phyloP scores from a whole-genome alignment of 2,888 invertebrate species.

The Megamerina dolium region DNA sequence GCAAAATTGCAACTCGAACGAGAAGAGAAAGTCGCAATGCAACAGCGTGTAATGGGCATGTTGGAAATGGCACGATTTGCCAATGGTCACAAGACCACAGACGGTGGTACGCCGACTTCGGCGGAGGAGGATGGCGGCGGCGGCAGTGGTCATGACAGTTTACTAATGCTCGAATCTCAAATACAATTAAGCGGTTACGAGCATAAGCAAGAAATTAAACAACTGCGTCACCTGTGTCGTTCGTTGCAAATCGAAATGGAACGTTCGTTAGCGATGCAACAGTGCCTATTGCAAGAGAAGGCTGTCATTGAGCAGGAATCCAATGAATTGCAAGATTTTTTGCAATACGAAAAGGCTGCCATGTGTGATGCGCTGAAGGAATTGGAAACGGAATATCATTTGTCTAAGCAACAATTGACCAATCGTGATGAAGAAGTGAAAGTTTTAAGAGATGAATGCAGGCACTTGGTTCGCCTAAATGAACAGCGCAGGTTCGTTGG shows the following conservation, averaged over 20 bases:
- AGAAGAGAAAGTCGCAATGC: slow-evolving; percentile 66
- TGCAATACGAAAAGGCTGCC: slow-evolving; percentile 77
- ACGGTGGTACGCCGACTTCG: slow-evolving; percentile 40
- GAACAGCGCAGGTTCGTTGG: slow-evolving; percentile 64
- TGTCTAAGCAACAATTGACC: slow-evolving; percentile 44
- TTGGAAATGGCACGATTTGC: slow-evolving; percentile 47
- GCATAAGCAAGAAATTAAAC: slow-evolving; percentile 70
- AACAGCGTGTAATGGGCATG: slow-evolving; percentile 63
- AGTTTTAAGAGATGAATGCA: slow-evolving; percentile 67
- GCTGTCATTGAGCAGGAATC: slow-evolving; percentile 74
- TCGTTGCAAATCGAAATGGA: slow-evolving; percentile 66
- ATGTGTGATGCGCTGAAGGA: slow-evolving; percentile 74
- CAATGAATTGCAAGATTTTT: slow-evolving; percentile 78
- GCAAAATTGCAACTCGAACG: slow-evolving; percentile 61
- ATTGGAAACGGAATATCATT: slow-evolving; percentile 54
- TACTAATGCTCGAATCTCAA: slow-evolving; percentile 69
- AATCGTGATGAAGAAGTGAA: slow-evolving; percentile 56
- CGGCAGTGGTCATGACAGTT: slow-evolving; percentile 66
- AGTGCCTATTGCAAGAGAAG: slow-evolving; percentile 65
- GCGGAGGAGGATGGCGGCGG: slow-evolving; percentile 42
- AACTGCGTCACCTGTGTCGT: slow-evolving; percentile 63
- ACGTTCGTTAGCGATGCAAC: slow-evolving; percentile 61
- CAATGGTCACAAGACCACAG: slow-evolving; percentile 22
- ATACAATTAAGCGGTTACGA: slow-evolving; percentile 67
- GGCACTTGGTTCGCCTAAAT: slow-evolving; percentile 70